Conservation (phyloP, 2,888 invertebrate species). For the Cetonia aurata region DNA sequence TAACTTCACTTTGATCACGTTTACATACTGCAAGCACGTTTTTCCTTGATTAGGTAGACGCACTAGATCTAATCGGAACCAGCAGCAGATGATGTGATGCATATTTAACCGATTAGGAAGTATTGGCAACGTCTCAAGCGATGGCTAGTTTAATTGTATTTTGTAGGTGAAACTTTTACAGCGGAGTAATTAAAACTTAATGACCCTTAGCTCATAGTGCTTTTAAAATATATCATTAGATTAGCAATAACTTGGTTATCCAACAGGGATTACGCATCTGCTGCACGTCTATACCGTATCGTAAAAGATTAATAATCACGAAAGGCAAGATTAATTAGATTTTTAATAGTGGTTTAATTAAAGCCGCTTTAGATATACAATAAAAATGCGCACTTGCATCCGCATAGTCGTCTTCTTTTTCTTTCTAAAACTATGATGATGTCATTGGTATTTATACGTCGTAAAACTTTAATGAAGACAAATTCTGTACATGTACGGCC, state of each 20-base stretch:
- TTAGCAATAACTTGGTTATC: background rate
- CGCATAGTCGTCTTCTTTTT: background rate
- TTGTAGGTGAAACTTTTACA: too few species aligned
- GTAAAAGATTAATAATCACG: constrained; percentile 8
- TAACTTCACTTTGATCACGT: too few species aligned
- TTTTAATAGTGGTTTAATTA: constrained; percentile 29
- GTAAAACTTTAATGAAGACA: background rate
- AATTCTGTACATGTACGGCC: background rate
- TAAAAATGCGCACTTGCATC: constrained; percentile 6
- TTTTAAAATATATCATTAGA: background rate
- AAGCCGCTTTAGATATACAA: constrained; percentile 3
- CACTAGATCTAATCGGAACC: too few species aligned
- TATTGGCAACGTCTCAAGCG: too few species aligned
- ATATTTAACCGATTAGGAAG: too few species aligned
- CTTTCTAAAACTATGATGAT: constrained; percentile 8
- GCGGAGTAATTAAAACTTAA: background rate
- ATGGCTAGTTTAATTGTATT: too few species aligned
- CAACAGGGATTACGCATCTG: background rate
- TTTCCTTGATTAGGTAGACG: too few species aligned
- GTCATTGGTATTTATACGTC: constrained; percentile 11
- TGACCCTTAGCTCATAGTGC: background rate
- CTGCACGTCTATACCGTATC: background rate
- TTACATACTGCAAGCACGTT: too few species aligned
- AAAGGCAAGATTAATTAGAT: constrained; percentile 23
- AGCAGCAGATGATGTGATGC: too few species aligned